These are phyloP conservation scores for Typhlomys cinereus DNA, from an alignment of 2,113 vertebrate species.

Conservation along the genomic window DNA sequence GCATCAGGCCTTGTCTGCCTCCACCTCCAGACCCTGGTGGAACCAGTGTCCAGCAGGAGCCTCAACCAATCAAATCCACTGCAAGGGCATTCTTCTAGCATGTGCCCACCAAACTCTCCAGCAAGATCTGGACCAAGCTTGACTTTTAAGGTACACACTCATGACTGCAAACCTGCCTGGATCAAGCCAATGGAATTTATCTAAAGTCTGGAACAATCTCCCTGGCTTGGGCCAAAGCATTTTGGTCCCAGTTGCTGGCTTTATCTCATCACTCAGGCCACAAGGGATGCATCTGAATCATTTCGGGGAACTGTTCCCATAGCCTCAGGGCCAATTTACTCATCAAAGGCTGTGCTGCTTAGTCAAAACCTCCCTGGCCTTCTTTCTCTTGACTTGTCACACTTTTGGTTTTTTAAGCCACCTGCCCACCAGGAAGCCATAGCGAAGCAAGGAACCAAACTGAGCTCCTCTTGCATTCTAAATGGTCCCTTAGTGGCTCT, in stretches of 20 bases:
- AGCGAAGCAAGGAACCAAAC: background rate
- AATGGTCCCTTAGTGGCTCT: background rate
- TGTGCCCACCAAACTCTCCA: background rate
- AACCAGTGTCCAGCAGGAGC: background rate
- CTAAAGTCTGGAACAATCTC: background rate
- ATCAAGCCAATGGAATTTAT: background rate
- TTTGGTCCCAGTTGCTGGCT: background rate
- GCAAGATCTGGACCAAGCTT: background rate
- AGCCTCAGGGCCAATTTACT: background rate
- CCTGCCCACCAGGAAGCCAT: background rate
- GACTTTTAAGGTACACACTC: background rate
- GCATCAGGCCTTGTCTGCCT: background rate
- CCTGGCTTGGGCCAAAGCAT: background rate
- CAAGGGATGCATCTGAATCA: background rate
- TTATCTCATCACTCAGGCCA: background rate
- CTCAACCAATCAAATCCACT: background rate
- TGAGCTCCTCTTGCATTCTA: background rate
- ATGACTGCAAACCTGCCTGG: background rate
- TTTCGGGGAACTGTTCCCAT: background rate
- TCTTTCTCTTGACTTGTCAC: background rate
- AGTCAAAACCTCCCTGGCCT: background rate
- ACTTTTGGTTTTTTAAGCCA: background rate
- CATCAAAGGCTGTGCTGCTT: background rate
- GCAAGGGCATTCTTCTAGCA: background rate
- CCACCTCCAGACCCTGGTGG: background rate